These are phyloP conservation scores for Brenthis hecate DNA, from an alignment of 2,888 invertebrate genomes.

Conservation along the genomic window DNA sequence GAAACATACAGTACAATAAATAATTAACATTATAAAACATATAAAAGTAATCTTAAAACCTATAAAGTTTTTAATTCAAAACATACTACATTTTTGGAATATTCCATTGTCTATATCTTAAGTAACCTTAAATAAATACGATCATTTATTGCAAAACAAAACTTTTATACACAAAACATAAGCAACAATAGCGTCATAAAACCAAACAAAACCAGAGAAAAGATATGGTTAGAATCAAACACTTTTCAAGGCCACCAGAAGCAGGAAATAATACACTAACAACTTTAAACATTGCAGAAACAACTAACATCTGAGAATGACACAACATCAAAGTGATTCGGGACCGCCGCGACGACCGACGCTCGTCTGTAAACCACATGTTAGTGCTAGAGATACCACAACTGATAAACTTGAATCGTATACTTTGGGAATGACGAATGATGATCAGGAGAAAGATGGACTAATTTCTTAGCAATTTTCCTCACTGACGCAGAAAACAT, in stretches of 20 bases:
- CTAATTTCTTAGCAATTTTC: no score
- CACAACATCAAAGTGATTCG: conserved; percentile 10
- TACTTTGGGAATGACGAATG: no score
- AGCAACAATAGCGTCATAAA: not conserved
- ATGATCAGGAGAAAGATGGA: no score
- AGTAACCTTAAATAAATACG: no score
- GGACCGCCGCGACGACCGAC: not conserved
- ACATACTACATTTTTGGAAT: no score
- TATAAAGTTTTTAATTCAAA: no score
- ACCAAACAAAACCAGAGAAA: not conserved
- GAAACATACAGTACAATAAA: no score
- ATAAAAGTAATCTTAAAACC: not conserved
- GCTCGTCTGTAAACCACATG: not conserved
- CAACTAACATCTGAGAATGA: conserved; percentile 1
- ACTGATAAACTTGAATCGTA: no score
- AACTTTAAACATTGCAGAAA: conserved; percentile 10
- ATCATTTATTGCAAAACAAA: no score
- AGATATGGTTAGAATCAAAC: not conserved
- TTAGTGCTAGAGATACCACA: not conserved
- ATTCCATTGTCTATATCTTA: no score
- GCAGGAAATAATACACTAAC: conserved; percentile 6
- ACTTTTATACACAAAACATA: not conserved
- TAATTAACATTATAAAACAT: not conserved
- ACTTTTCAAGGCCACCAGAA: conserved; percentile 1
- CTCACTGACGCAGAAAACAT: no score